Evolutionary conservation across 2,797 vertebrate species (phyloP).

Genomic region (Rhinogobio ventralis): DNA sequence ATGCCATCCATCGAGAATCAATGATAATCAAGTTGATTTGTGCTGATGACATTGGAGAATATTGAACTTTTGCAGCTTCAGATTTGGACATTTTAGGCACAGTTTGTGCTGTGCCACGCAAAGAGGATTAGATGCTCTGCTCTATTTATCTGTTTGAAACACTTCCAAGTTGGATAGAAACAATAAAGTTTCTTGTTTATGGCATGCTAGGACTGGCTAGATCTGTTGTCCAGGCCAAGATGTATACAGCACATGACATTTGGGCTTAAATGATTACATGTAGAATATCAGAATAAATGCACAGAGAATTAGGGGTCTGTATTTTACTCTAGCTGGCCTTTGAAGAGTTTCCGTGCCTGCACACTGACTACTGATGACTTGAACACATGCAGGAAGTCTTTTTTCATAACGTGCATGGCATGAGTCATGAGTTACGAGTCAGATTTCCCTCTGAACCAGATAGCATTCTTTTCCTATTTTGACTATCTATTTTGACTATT

Average conservation of each 20-base stretch:
- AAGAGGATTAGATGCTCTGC: constrained; percentile 9
- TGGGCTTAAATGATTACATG: constrained; percentile 50
- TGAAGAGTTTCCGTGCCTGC: constrained; percentile 66
- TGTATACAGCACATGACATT: constrained; percentile 54
- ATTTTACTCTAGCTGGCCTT: constrained; percentile 51
- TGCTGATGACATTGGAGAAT: background rate
- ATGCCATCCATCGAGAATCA: background rate
- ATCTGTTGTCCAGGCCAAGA: constrained; percentile 35
- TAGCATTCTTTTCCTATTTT: background rate
- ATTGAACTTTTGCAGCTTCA: background rate
- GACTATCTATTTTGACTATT: too few species aligned
- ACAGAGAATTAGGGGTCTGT: constrained; percentile 42
- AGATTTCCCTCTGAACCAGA: background rate
- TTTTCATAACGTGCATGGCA: constrained; percentile 62
- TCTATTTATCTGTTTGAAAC: constrained; percentile 12
- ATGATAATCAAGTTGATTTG: background rate
- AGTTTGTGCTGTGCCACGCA: constrained; percentile 50
- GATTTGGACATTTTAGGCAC: too few species aligned
- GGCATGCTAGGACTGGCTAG: constrained; percentile 12
- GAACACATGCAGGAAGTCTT: constrained; percentile 70
- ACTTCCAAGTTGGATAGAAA: constrained; percentile 17
- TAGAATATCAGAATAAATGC: constrained; percentile 56
- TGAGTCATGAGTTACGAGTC: background rate
- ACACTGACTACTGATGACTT: constrained; percentile 64
- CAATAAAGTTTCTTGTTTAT: constrained; percentile 57